Percentiles rank a stretch among this genome's conserved stretches.
Evolutionary conservation across 1,140 invertebrate species (phyloP).

Genomic region (Camponotus floridanus): DNA sequence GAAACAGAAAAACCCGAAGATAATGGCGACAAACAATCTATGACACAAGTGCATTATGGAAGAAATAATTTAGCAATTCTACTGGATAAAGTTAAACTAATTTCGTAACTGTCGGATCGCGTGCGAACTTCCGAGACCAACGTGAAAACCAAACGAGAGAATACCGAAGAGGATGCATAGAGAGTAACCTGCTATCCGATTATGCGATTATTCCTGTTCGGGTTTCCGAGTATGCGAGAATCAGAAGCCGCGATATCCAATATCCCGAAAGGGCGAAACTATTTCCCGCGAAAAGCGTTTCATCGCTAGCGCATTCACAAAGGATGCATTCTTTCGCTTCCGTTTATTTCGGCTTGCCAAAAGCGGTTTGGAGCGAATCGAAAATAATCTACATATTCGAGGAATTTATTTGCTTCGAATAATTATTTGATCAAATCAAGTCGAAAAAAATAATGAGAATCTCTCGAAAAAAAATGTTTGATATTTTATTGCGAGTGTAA

Average conservation of each 20-base stretch:
- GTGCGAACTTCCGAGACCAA: constrained; percentile 37
- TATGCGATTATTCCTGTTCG: constrained; percentile 59
- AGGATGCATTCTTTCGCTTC: background rate
- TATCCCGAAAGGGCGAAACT: constrained; percentile 30
- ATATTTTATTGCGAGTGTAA: background rate
- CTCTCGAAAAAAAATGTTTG: background rate
- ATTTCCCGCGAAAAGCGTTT: constrained; percentile 34
- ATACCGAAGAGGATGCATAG: constrained; percentile 29
- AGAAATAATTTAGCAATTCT: constrained; percentile 59
- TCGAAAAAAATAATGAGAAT: background rate
- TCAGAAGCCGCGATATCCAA: constrained; percentile 43
- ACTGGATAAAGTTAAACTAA: constrained; percentile 63
- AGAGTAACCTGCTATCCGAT: constrained; percentile 48
- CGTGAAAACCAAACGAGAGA: constrained; percentile 33
- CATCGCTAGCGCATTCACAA: constrained; percentile 2
- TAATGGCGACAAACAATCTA: background rate
- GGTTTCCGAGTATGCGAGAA: constrained; percentile 47
- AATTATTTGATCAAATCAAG: background rate
- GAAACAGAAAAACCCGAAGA: background rate
- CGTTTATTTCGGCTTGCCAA: background rate
- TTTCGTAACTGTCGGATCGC: constrained; percentile 64
- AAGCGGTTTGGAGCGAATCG: background rate
- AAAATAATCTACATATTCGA: background rate
- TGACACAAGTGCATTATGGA: constrained; percentile 1
- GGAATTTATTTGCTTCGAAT: background rate